Evolutionary conservation across 1,140 invertebrate genomes (phyloP), one percentile per base, ranked within the genome.

Genomic region (Drosophila sturtevanti): DNA sequence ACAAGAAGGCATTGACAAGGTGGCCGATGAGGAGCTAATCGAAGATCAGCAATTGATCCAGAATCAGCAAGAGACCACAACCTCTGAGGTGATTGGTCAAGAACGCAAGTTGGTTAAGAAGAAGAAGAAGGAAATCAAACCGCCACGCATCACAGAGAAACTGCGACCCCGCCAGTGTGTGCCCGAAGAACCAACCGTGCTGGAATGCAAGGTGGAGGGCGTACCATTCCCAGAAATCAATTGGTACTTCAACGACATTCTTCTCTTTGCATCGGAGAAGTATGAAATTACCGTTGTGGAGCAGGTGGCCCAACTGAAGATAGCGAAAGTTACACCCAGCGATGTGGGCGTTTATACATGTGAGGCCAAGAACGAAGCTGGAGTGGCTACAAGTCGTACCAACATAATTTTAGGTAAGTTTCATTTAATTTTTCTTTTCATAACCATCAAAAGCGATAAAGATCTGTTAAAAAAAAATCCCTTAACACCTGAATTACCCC

Each of bases 161-260:
- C 92, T 96, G 21, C 94, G 95, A 79, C 95, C 96, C 37, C 93
- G 95, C 5, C 93, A 95, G 61, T 93, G 93, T 2, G 93, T 95
- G 74, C 92, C 93, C 56, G 93, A 94, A 64, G 93, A 95, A 85
- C 94, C 94, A 12, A 93, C 94, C 0, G 91, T 93, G 37, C 94
- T 97, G 24, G 93, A 94, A 54, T 95, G 95, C 81, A 94, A 94
- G 73, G 94, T 97, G 38, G 95, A 95, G 79, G 95, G 96, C 35
- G 93, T 93, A 63, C 95, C 95, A 4, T 93, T 94, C 76, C 95
- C 95, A 14, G 95, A 95, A 89, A 94, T 98, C 7, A 95, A 95
- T 79, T 99, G 98, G 98, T 97, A 95, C 77, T 95, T 96, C 79
- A 98, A 99, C 92, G 96, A 96, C 56, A 94, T 96, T 71, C 94